Evolutionary conservation across 2,888 invertebrate genomes (phyloP), one percentile per base, ranked within the genome.

Genomic region (Blera fallax): DNA sequence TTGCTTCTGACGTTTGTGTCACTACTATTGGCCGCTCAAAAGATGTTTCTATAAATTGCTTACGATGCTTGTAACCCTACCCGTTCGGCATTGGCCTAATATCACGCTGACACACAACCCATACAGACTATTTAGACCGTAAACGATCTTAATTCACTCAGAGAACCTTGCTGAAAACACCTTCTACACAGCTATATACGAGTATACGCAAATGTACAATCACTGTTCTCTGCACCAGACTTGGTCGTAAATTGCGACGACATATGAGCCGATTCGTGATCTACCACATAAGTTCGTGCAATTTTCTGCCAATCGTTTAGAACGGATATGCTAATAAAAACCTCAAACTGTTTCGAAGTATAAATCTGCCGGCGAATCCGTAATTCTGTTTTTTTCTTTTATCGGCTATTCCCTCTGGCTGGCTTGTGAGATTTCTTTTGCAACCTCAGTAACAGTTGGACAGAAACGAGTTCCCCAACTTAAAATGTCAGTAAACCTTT

Each of bases 91-190:
- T 81, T 85, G 85, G 76, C 81, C 76, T 14, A 81, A 45, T 45
- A 60, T 2, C 43, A 45, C 60, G 18, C 62, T 43, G 64, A 70
- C 58, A 80, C 58, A 74, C 11, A 34, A 74, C 18, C 50, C 50
- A n/a, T 37, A 52, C 14, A 58, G 56, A 50, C 16, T 73, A 81
- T 81, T 65, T 85, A 70, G 81, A 85, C 85, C 81, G 85, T 81
- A 81, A 77, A 70, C 34, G 73, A 67, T 64, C 37, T 69, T 45
- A 37, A 62, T 18, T 64, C 40, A 21, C 54, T 70, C 64, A 21
- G 24, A 16, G 32, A 78, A 29, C 65, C 72, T 78, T 67, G 32
- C n/a, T 10, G 40, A 40, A 65, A 58, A 52, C 16, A 37, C 62
- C 52, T 74, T 69, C 37, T 45, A 56, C 54, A n/a, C n/a, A n/a